A percentile compares a stretch with the other conserved stretches of the same genome.
These are phyloP conservation scores for Leucopsar rothschildi DNA, from an alignment of 2,113 vertebrate genomes.

Conservation along the genomic window DNA sequence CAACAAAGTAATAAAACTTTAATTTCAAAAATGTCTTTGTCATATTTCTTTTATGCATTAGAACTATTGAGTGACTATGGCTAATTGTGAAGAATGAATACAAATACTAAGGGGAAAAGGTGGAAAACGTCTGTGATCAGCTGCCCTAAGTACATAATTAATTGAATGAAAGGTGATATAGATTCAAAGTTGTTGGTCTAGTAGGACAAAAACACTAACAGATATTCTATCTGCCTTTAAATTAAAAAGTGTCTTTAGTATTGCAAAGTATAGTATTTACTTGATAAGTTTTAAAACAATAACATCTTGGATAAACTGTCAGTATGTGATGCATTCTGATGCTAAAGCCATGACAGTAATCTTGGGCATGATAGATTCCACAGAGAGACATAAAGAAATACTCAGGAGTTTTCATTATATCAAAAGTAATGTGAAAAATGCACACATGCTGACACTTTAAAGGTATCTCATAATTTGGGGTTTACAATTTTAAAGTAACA, in stretches of 20 bases:
- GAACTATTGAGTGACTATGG: not conserved
- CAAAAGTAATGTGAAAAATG: not conserved
- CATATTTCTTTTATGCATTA: not conserved
- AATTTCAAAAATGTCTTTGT: not conserved
- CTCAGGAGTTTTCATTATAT: not conserved
- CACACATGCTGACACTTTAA: not conserved
- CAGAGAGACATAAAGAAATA: not conserved
- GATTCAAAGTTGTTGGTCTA: slow-evolving; percentile 24
- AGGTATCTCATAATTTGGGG: not conserved
- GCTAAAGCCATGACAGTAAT: not conserved
- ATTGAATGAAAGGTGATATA: slow-evolving; percentile 42
- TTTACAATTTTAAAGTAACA: not conserved
- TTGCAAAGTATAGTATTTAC: not conserved
- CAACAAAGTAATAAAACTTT: not conserved
- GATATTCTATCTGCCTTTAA: not conserved
- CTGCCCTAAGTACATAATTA: slow-evolving; percentile 15
- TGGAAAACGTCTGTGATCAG: slow-evolving; percentile 6
- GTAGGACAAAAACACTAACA: slow-evolving; percentile 26
- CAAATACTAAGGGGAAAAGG: not conserved
- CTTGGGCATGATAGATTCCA: not conserved
- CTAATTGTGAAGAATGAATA: slow-evolving; percentile 6
- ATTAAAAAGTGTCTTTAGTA: slow-evolving; percentile 6
- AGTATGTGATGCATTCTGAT: not conserved
- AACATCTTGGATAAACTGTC: not conserved
- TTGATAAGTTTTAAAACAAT: not conserved